Evolutionary conservation across 2,113 vertebrate genomes (phyloP).

Genomic region (Burhinus bistriatus): DNA sequence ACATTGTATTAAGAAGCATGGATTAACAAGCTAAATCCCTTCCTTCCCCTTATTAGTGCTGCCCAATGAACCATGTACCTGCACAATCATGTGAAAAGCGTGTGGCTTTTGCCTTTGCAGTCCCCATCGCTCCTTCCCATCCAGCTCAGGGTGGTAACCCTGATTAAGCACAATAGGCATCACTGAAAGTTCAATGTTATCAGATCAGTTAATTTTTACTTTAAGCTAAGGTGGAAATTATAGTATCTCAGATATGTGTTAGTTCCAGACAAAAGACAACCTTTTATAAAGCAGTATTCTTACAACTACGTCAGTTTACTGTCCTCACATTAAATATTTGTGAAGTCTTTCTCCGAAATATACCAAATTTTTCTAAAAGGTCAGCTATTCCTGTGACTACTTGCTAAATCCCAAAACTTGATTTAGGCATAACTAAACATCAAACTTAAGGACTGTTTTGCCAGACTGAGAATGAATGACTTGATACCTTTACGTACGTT

Average conservation of each 20-base stretch:
- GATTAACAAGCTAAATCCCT: constrained; percentile 58
- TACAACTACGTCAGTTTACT: neutral
- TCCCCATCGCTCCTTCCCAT: neutral
- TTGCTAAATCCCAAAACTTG: neutral
- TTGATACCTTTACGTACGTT: neutral
- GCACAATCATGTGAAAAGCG: neutral
- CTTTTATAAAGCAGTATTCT: neutral
- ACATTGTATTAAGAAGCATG: constrained; percentile 3
- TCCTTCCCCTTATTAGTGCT: constrained; percentile 49
- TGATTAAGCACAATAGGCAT: neutral
- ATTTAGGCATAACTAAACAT: neutral
- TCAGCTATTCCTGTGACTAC: neutral
- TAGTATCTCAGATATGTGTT: neutral
- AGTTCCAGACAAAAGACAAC: neutral
- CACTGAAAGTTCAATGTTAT: neutral
- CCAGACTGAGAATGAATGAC: neutral
- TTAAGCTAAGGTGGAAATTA: neutral
- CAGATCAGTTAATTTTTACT: neutral
- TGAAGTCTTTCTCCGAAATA: neutral
- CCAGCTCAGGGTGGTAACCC: neutral
- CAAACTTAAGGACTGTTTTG: neutral
- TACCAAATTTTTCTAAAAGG: neutral
- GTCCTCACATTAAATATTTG: neutral
- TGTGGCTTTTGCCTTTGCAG: neutral
- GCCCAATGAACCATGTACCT: constrained; percentile 9